A percentile compares a stretch with the other conserved stretches of the same genome.
Conservation (phyloP, 2,888 invertebrate species). For the Andrena marginata region DNA sequence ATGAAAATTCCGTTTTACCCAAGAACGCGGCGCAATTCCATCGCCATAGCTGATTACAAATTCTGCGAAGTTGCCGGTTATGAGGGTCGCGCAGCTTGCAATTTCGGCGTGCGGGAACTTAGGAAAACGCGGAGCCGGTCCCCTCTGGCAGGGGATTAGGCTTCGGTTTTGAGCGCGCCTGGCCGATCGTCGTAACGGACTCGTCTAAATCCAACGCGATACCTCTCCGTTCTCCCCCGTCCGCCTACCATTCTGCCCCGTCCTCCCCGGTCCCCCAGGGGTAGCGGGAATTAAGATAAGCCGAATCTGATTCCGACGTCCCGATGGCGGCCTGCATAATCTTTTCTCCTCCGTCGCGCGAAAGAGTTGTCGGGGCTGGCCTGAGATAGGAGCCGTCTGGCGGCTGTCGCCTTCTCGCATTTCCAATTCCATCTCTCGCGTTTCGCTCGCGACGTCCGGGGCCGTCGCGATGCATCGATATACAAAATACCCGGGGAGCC, state of each 20-base stretch:
- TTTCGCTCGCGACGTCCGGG: conserved; percentile 16
- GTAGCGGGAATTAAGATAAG: conserved; percentile 43
- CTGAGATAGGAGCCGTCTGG: conserved; percentile 38
- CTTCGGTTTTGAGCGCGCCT: conserved; percentile 21
- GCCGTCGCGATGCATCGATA: conserved; percentile 30
- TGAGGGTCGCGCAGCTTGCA: conserved; percentile 33
- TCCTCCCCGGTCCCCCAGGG: not conserved
- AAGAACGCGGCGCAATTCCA: conserved; percentile 27
- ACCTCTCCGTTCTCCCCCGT: not conserved
- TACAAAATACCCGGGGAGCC: conserved; percentile 45
- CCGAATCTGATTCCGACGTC: conserved; percentile 39
- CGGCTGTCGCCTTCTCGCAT: conserved; percentile 43
- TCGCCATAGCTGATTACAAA: conserved; percentile 44
- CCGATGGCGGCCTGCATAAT: not conserved
- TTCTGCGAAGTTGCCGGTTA: conserved; percentile 44
- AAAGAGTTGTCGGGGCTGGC: conserved; percentile 35
- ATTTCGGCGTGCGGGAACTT: not conserved
- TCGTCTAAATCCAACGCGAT: not conserved
- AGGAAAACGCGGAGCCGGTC: not conserved
- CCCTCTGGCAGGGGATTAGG: conserved; percentile 8
- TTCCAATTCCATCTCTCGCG: conserved; percentile 59
- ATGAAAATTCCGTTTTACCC: conserved; percentile 44
- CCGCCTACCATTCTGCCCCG: not conserved
- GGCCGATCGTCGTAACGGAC: not conserved
- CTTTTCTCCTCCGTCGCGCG: conserved; percentile 3